Evolutionary conservation across 2,113 vertebrate species (phyloP), one percentile per base, ranked within the genome.

Genomic region (Phaetusa simplex): DNA sequence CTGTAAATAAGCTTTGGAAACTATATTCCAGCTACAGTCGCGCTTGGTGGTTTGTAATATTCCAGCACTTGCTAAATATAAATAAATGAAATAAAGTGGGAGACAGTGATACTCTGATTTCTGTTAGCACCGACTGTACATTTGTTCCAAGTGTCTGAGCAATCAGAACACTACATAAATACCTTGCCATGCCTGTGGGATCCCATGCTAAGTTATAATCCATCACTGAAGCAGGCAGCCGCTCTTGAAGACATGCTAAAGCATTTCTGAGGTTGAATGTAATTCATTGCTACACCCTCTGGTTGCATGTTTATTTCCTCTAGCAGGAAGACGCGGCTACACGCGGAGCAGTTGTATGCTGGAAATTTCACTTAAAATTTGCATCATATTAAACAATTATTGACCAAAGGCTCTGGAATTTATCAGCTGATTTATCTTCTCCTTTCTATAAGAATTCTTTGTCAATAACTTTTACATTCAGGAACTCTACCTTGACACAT

Each of bases 121-220:
- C 93, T 80, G 58, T 78, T 73, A 42, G 84, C 93, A 95, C 91
- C 50, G 80, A 64, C 61, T 95, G 92, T 73, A 87, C 83, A 83
- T 93, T 96, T 97, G 94, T 93, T 97, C 66, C 77, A 83, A 96
- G 91, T 55, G 86, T 83, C 93, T 74, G 53, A 94, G 93, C 91
- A 94, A 97, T 79, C 77, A 93, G 90, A 97, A 81, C 95, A 78
- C 84, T 64, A 90, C 96, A 97, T 96, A 95, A 97, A 95, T 84
- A 82, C 97, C 95, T 88, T 90, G 59, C 82, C 71, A 67, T 85
- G 95, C 95, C 90, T 82, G 53, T 95, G 95, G 94, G 93, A 96
- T 95, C 76, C 93, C 73, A 64, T 50, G 81, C 74, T 96, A 85
- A 79, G 17, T 87, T 95, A 87, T 26, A 94, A 97, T 97, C 94